A percentile compares a stretch with the other conserved stretches of the same genome.
Evolutionary conservation across 2,888 invertebrate genomes (phyloP).

Genomic region (Phrixothrix hirtus): DNA sequence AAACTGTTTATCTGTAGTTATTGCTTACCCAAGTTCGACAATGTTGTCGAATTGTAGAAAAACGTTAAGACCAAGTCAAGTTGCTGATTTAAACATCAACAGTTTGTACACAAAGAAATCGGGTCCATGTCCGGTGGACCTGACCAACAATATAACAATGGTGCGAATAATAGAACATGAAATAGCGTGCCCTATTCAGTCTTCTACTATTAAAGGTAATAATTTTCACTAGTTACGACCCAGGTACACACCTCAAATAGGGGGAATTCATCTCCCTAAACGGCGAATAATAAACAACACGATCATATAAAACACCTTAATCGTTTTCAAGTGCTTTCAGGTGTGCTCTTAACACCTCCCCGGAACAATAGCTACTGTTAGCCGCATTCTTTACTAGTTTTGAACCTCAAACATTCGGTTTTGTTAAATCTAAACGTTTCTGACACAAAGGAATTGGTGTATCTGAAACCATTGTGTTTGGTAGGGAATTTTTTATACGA

Average conservation of each 20-base stretch:
- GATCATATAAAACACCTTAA: slow-evolving; percentile 49
- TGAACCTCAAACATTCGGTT: slow-evolving; percentile 4
- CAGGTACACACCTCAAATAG: slow-evolving; percentile 28
- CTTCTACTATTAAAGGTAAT: slow-evolving; percentile 41
- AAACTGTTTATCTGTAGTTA: neutral
- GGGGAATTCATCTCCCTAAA: slow-evolving; percentile 36
- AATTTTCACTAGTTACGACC: slow-evolving; percentile 38
- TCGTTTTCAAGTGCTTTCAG: slow-evolving; percentile 54
- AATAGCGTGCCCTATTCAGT: slow-evolving; percentile 35
- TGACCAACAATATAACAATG: slow-evolving; percentile 13
- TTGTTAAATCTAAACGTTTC: slow-evolving; percentile 9
- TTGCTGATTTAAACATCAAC: slow-evolving; percentile 30
- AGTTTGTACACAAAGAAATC: slow-evolving; percentile 11
- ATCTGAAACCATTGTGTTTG: neutral
- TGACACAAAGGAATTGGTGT: slow-evolving; percentile 2
- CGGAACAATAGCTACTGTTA: slow-evolving; percentile 34
- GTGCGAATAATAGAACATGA: slow-evolving; percentile 34
- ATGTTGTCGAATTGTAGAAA: slow-evolving; percentile 2
- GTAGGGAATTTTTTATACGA: neutral
- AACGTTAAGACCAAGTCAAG: slow-evolving; percentile 11
- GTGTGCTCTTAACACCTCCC: slow-evolving; percentile 54
- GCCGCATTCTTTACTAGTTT: slow-evolving; percentile 18
- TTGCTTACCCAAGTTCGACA: neutral
- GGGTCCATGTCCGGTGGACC: slow-evolving; percentile 19
- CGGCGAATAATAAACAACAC: slow-evolving; percentile 40